Conservation (phyloP, 2,888 invertebrate genomes). For the Catocala sponsa region DNA sequence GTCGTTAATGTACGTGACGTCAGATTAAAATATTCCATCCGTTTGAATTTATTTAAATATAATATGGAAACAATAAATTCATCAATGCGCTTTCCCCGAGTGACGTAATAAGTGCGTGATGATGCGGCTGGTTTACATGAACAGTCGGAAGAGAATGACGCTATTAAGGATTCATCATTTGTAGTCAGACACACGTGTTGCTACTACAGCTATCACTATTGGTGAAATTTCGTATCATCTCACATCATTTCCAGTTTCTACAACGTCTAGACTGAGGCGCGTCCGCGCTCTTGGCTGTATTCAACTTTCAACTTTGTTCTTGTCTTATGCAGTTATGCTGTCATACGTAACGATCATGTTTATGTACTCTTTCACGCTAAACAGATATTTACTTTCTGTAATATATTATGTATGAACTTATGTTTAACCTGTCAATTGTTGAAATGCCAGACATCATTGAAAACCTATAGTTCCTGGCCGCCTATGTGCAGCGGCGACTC, state of each 20-base stretch:
- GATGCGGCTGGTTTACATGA: conserved; percentile 75
- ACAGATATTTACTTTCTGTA: neutral
- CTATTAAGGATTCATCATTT: conserved; percentile 71
- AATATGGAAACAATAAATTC: conserved; percentile 61
- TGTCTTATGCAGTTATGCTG: neutral
- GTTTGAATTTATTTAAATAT: conserved; percentile 50
- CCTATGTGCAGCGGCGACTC: too few species aligned
- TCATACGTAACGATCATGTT: neutral
- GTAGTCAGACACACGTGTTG: conserved; percentile 50
- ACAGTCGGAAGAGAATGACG: conserved; percentile 65
- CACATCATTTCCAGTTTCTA: conserved; percentile 49
- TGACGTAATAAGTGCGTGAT: conserved; percentile 75
- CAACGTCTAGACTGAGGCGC: conserved; percentile 26
- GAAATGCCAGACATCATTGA: too few species aligned
- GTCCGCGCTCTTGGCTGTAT: conserved; percentile 1
- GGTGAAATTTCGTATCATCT: conserved; percentile 57
- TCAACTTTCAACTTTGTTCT: conserved; percentile 20
- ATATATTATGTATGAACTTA: too few species aligned
- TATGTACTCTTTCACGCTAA: neutral
- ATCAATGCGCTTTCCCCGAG: conserved; percentile 78
- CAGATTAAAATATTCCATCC: conserved; percentile 33
- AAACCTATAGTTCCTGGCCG: too few species aligned
- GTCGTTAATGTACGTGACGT: conserved; percentile 7
- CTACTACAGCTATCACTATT: conserved; percentile 45
- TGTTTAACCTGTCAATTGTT: too few species aligned